Percentiles rank a stretch among this genome's conserved stretches.
phyloP scores from a whole-genome alignment of 2,113 vertebrate species.

The Dicaeum eximium region DNA sequence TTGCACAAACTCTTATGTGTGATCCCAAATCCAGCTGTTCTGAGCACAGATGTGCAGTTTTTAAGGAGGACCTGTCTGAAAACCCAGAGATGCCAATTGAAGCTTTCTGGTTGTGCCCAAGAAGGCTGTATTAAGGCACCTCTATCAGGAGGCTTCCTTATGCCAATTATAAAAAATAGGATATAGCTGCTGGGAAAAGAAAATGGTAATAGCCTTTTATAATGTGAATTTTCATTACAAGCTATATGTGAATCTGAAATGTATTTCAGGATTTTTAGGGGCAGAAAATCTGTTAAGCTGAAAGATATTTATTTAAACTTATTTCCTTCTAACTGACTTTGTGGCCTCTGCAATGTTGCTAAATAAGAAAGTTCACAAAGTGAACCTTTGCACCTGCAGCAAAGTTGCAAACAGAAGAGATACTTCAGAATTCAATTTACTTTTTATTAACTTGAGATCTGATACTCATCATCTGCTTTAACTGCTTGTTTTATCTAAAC shows the following conservation, averaged over 20 bases:
- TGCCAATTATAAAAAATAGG: not conserved
- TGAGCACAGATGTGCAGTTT: not conserved
- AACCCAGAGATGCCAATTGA: not conserved
- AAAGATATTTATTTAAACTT: constrained; percentile 38
- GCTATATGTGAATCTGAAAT: not conserved
- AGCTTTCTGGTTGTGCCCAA: not conserved
- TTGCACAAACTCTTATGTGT: not conserved
- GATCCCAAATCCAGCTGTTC: not conserved
- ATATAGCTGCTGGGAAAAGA: not conserved
- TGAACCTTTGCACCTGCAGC: constrained; percentile 65
- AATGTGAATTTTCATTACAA: constrained; percentile 26
- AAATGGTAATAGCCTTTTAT: not conserved
- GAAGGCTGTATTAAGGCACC: not conserved
- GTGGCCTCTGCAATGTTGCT: not conserved
- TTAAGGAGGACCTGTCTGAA: not conserved
- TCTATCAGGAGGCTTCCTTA: not conserved
- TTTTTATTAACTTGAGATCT: constrained; percentile 73
- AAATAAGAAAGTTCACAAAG: constrained; percentile 67
- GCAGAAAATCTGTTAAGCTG: constrained; percentile 29
- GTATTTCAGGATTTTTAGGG: constrained; percentile 1
- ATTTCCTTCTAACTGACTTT: constrained; percentile 36
- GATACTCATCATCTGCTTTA: constrained; percentile 69
- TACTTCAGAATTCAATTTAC: constrained; percentile 76
- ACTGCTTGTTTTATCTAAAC: constrained; percentile 77
- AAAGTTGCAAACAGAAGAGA: constrained; percentile 63